These are phyloP conservation scores for Heliangelus exortis DNA, from an alignment of 2,797 vertebrate genomes.

Conservation along the genomic window DNA sequence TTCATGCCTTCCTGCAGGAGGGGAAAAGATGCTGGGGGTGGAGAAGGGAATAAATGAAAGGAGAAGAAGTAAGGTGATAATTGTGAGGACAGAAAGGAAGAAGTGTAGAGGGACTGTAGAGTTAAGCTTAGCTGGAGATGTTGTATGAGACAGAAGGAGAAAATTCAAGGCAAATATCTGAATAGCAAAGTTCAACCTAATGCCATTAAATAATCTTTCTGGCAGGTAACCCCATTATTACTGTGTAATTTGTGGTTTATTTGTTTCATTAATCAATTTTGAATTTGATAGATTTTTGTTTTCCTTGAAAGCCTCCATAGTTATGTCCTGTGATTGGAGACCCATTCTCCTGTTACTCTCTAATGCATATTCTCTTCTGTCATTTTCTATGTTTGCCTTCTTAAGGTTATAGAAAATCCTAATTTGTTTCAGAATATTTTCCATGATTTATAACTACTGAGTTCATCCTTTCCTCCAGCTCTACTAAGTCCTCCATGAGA, in stretches of 20 bases:
- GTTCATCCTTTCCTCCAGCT: neutral
- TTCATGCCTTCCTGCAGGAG: neutral
- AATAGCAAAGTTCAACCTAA: neutral
- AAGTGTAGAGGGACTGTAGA: neutral
- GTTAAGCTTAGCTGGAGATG: neutral
- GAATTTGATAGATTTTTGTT: neutral
- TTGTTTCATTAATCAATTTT: neutral
- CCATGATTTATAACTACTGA: neutral
- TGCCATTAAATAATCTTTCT: neutral
- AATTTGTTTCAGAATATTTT: neutral
- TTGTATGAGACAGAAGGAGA: neutral
- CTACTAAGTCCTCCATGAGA: neutral
- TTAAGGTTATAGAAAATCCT: neutral
- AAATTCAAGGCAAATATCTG: neutral
- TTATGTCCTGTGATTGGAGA: neutral
- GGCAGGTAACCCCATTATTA: neutral
- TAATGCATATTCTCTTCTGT: neutral
- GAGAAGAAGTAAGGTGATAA: neutral
- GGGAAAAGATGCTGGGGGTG: neutral
- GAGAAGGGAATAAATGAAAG: neutral
- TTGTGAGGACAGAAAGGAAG: neutral
- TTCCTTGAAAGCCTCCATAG: neutral
- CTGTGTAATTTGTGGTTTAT: neutral
- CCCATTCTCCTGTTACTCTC: neutral
- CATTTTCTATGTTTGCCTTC: neutral